Evolutionary conservation across 92 coral and sea anemone genomes (phyloP).

Genomic region (Isaurus tuberculatus): DNA sequence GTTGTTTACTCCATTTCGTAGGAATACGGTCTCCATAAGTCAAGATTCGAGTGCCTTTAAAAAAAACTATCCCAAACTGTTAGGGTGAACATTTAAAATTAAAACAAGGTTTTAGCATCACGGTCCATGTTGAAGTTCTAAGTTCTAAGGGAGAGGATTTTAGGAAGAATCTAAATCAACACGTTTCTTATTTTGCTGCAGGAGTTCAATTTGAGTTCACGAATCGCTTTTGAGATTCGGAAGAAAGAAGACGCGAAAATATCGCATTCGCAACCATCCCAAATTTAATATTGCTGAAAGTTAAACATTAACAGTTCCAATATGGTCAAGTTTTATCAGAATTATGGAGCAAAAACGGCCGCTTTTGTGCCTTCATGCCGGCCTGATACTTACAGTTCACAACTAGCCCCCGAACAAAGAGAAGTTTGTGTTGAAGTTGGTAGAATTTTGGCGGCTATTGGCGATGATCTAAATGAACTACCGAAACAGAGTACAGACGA

Average conservation of each 20-base stretch:
- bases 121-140: too few species aligned
- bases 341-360: conserved; percentile 18
- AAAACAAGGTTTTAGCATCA: not conserved
- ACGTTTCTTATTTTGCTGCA: too few species aligned
- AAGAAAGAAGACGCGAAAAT: not conserved
- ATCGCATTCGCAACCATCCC: not conserved
- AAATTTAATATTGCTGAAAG: not conserved
- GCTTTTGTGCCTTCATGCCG: conserved; percentile 2
- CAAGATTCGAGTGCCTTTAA: not conserved
- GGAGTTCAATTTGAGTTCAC: too few species aligned
- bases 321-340: conserved; percentile 35
- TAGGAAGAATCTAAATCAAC: too few species aligned
- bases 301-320: not conserved
- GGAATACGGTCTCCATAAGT: not conserved
- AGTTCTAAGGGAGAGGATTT: too few species aligned
- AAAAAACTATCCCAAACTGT: not conserved
- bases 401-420: conserved; percentile 57
- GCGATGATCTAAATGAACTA: conserved; percentile 71
- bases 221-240: not conserved
- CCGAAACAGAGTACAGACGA: conserved; percentile 15
- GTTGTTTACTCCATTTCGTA: not conserved
- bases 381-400: not conserved
- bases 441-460: conserved; percentile 79
- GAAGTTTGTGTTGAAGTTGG: conserved; percentile 80
- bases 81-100: not conserved